A percentile compares a stretch with the other conserved stretches of the same genome.
Evolutionary conservation across 2,113 vertebrate species (phyloP).

Genomic region (Mola mola): DNA sequence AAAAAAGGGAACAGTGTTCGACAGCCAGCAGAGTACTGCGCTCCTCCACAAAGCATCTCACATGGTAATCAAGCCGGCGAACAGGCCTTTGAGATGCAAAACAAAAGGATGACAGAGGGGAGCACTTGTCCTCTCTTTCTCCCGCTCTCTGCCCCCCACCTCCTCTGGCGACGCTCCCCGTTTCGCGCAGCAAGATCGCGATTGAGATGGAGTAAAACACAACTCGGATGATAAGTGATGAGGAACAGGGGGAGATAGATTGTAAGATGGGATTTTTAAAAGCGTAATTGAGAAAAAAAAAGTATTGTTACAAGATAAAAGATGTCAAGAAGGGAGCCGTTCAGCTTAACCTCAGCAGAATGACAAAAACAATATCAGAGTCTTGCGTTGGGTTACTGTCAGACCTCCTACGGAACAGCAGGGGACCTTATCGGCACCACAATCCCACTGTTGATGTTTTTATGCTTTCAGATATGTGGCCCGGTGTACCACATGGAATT

Average conservation of each 20-base stretch:
- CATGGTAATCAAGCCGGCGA: constrained; percentile 53
- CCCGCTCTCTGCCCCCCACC: constrained; percentile 6
- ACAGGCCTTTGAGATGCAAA: constrained; percentile 41
- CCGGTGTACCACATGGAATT: not conserved
- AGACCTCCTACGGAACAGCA: constrained; percentile 17
- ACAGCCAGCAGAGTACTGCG: constrained; percentile 35
- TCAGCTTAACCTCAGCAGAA: constrained; percentile 4
- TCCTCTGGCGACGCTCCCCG: constrained; percentile 23
- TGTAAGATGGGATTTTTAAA: not conserved
- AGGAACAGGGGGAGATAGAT: constrained; percentile 8
- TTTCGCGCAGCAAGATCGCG: constrained; percentile 3
- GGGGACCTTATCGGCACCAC: constrained; percentile 3
- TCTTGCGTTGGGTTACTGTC: no score
- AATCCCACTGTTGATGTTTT: not conserved
- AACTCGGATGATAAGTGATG: constrained; percentile 5
- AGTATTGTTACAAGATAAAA: not conserved
- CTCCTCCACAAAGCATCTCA: constrained; percentile 57
- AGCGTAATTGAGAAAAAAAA: no score
- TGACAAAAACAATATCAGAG: no score
- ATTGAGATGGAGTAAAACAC: constrained; percentile 1
- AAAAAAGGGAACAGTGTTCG: constrained; percentile 49
- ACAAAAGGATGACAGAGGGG: constrained; percentile 55
- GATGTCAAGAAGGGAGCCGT: constrained; percentile 8
- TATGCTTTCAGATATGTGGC: constrained; percentile 6
- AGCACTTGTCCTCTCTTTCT: constrained; percentile 35